phyloP scores from a whole-genome alignment of 2,113 vertebrate species.

The Gyps fulvus region DNA sequence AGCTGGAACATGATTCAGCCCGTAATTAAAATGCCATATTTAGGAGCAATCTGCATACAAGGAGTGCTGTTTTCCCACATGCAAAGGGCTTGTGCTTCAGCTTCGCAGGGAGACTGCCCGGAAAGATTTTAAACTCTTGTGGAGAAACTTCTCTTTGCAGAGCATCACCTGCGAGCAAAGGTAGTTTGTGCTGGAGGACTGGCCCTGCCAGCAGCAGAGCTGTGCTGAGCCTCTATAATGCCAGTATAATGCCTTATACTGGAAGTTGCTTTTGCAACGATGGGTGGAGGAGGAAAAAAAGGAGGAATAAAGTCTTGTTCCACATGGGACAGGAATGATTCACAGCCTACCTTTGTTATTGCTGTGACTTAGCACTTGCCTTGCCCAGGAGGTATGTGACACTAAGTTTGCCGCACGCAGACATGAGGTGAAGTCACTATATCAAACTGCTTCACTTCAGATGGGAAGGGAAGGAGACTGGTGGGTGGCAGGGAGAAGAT shows the following conservation, averaged over 20 bases:
- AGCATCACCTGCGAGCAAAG: neutral
- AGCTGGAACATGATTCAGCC: neutral
- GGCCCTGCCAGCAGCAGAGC: neutral
- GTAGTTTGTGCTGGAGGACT: neutral
- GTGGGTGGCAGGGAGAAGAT: neutral
- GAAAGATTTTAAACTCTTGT: neutral
- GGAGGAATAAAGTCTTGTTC: neutral
- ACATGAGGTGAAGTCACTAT: neutral
- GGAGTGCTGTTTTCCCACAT: neutral
- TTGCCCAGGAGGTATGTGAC: neutral
- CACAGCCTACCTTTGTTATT: neutral
- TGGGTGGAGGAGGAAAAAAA: neutral
- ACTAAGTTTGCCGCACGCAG: neutral
- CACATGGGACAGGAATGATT: neutral
- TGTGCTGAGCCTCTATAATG: neutral
- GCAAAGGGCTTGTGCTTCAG: neutral
- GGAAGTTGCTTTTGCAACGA: neutral
- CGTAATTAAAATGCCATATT: neutral
- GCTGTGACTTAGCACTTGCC: neutral
- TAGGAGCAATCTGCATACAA: neutral
- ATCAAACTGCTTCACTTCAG: neutral
- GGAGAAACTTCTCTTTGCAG: neutral
- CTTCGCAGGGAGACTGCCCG: neutral
- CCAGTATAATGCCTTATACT: fast-evolving
- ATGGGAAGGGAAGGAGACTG: neutral